phyloP scores from a whole-genome alignment of 2,113 vertebrate species.

The Salvelinus fontinalis region DNA sequence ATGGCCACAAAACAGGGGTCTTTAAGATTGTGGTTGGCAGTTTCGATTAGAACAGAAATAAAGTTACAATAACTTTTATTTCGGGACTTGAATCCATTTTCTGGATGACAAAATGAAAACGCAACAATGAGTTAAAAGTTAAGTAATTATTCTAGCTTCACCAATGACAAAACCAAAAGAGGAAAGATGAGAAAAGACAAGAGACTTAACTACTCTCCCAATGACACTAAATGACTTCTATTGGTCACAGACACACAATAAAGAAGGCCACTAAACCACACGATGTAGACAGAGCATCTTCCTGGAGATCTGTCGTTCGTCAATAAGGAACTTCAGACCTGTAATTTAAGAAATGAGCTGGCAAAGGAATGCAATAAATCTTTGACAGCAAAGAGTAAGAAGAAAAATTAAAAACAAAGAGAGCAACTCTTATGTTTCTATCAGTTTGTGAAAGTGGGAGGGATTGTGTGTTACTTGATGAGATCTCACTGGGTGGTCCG shows the following conservation, averaged over 20 bases:
- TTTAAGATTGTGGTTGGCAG: too few species aligned
- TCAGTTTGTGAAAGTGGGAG: conserved; percentile 31
- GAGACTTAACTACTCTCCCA: too few species aligned
- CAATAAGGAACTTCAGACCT: conserved; percentile 74
- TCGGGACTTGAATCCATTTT: too few species aligned
- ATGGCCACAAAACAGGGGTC: too few species aligned
- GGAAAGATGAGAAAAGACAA: too few species aligned
- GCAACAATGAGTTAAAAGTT: background rate
- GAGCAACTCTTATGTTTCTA: conserved; percentile 6
- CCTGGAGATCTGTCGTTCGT: conserved; percentile 57
- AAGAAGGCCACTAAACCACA: conserved; percentile 39
- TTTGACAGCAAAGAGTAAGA: conserved; percentile 58
- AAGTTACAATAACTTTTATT: too few species aligned
- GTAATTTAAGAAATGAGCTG: conserved; percentile 76
- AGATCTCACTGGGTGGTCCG: conserved; percentile 79
- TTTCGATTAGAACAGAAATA: background rate
- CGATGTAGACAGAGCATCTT: conserved; percentile 43
- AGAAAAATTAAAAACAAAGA: conserved; percentile 8
- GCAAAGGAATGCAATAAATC: conserved; percentile 77
- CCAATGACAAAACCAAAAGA: too few species aligned
- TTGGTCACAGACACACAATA: conserved; percentile 27
- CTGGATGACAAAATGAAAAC: background rate
- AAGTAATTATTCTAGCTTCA: background rate
- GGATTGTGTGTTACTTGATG: conserved; percentile 69
- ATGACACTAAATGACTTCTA: too few species aligned